Evolutionary conservation across 2,797 vertebrate species (phyloP).

Genomic region (Carcharodon carcharias): DNA sequence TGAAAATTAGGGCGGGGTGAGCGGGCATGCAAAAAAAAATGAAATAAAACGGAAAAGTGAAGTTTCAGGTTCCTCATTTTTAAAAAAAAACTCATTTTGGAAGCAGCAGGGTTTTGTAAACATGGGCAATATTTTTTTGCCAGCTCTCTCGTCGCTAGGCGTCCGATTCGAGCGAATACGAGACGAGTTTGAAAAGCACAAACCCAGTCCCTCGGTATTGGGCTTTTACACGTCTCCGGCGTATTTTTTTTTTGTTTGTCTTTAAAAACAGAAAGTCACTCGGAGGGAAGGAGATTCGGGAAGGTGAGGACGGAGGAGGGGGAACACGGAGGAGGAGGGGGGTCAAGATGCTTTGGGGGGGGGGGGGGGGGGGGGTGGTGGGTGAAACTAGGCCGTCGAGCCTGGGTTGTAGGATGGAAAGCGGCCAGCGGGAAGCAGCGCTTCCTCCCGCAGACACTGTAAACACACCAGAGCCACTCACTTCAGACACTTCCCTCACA

Average conservation of each 20-base stretch:
- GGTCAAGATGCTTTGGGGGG: slow-evolving; percentile 41
- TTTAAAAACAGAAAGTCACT: slow-evolving; percentile 37
- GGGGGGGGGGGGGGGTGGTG: slow-evolving; percentile 40
- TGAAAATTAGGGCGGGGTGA: slow-evolving; percentile 4
- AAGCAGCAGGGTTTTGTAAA: background rate
- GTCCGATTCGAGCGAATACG: background rate
- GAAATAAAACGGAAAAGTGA: slow-evolving; percentile 2
- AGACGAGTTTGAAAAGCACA: slow-evolving; percentile 22
- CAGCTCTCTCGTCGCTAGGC: slow-evolving; percentile 32
- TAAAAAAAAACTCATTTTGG: background rate
- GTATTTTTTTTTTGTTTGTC: background rate
- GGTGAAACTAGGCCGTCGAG: slow-evolving; percentile 44
- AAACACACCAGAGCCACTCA: slow-evolving; percentile 47
- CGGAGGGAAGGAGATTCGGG: slow-evolving; percentile 43
- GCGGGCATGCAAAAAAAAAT: background rate
- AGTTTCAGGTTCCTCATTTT: background rate
- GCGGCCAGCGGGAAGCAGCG: slow-evolving; percentile 45
- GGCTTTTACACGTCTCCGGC: background rate
- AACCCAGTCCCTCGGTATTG: background rate
- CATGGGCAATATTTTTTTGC: slow-evolving; percentile 4
- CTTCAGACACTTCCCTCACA: slow-evolving; percentile 48
- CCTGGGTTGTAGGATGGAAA: slow-evolving; percentile 29
- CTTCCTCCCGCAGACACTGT: slow-evolving; percentile 42
- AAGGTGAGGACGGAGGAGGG: slow-evolving; percentile 41
- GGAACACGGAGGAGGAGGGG: slow-evolving; percentile 40